Evolutionary conservation across 1,140 invertebrate species (phyloP).

Genomic region (Berghia stephanieae): DNA sequence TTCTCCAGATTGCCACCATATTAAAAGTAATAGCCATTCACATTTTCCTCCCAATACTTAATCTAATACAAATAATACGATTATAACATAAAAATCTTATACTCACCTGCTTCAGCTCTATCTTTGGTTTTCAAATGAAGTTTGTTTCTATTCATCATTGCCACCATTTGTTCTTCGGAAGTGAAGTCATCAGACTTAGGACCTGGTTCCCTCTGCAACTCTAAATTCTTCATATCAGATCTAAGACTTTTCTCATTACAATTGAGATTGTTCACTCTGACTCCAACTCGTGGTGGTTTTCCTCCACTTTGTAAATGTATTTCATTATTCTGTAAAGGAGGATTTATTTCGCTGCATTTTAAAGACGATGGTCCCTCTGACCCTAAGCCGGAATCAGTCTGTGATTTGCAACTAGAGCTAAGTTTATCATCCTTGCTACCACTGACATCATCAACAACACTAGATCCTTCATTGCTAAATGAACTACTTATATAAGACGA

Average conservation of each 20-base stretch:
- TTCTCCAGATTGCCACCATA: no score
- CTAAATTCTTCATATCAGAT: slow-evolving; percentile 29
- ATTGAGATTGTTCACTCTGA: slow-evolving; percentile 56
- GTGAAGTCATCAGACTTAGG: slow-evolving; percentile 52
- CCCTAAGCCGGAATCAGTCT: slow-evolving; percentile 57
- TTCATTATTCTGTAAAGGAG: slow-evolving; percentile 53
- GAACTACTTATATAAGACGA: no score
- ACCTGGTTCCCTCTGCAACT: slow-evolving; percentile 29
- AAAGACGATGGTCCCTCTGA: slow-evolving; percentile 40
- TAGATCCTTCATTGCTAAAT: slow-evolving; percentile 45
- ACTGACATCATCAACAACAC: slow-evolving; percentile 44
- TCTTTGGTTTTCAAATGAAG: slow-evolving; percentile 44
- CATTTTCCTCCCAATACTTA: background rate
- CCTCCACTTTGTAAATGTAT: slow-evolving; percentile 38
- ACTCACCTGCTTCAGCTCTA: slow-evolving; percentile 28
- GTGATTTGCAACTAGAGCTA: slow-evolving; percentile 51
- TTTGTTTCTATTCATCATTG: slow-evolving; percentile 57
- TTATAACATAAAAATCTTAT: background rate
- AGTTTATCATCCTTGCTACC: slow-evolving; percentile 47
- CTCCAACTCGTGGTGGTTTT: slow-evolving; percentile 44
- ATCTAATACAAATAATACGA: background rate
- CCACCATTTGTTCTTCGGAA: slow-evolving; percentile 55
- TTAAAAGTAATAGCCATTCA: background rate
- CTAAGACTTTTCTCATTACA: slow-evolving; percentile 22
- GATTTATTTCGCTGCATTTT: background rate